phyloP scores from a whole-genome alignment of 2,797 vertebrate species.

The Cirrhinus molitorella region DNA sequence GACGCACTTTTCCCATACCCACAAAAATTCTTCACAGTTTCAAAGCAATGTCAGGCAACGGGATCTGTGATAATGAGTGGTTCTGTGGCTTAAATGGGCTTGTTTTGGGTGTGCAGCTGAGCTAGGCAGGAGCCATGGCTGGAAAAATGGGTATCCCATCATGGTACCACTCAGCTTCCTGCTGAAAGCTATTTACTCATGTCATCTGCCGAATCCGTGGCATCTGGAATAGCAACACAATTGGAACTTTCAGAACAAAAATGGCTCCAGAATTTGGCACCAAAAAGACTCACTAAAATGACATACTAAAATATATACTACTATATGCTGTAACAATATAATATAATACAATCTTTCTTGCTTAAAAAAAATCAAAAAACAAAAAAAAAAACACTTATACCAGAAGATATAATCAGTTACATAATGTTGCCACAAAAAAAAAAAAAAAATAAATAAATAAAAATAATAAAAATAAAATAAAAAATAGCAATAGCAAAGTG shows the following conservation, averaged over 20 bases:
- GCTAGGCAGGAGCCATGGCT: constrained; percentile 21
- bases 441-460: too few relatives aligned
- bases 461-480: too few relatives aligned
- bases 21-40: constrained; percentile 1
- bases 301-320: not conserved
- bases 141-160: constrained; percentile 36
- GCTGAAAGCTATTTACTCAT: constrained; percentile 42
- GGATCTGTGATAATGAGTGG: constrained; percentile 19
- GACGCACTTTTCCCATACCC: not conserved
- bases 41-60: not conserved
- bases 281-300: not conserved
- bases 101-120: constrained; percentile 35
- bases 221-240: constrained; percentile 25
- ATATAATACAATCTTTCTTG: too few relatives aligned
- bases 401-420: not conserved
- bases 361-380: too few relatives aligned
- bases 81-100: constrained; percentile 25
- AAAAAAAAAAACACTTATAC: not conserved
- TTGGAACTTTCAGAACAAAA: constrained; percentile 17
- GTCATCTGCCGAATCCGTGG: constrained; percentile 18
- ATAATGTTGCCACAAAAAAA: too few relatives aligned
- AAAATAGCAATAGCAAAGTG: too few relatives aligned
- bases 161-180: constrained; percentile 42
- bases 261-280: constrained; percentile 10
- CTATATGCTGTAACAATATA: too few relatives aligned